These are phyloP conservation scores for Engystomops pustulosus DNA, from an alignment of 2,113 vertebrate genomes.

Conservation along the genomic window DNA sequence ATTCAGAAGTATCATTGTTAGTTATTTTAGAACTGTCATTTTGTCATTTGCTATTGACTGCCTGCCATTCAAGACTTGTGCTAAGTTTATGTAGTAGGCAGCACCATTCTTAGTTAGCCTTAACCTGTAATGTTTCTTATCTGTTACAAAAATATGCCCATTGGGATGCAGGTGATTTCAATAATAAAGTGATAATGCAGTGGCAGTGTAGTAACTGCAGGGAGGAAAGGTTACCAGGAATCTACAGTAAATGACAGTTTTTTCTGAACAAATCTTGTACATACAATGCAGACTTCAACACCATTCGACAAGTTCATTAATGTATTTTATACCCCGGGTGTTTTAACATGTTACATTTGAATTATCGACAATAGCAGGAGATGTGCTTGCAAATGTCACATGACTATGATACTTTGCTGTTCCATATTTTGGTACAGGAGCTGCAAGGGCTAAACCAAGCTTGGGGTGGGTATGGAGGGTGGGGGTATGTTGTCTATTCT, in stretches of 20 bases:
- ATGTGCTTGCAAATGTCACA: constrained; percentile 32
- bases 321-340: constrained; percentile 40
- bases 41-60: constrained; percentile 37
- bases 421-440: constrained; percentile 39
- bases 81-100: constrained; percentile 20
- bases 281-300: constrained; percentile 28
- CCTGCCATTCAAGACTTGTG: constrained; percentile 34
- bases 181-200: background rate
- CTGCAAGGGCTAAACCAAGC: constrained; percentile 37
- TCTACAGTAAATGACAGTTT: constrained; percentile 27
- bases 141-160: background rate
- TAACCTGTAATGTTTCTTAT: constrained; percentile 20
- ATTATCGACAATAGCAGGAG: background rate
- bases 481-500: constrained; percentile 13
- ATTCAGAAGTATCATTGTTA: constrained; percentile 32
- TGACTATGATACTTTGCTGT: constrained; percentile 21
- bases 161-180: background rate
- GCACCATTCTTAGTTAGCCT: constrained; percentile 39
- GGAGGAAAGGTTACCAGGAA: background rate
- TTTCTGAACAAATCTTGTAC: constrained; percentile 13
- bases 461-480: background rate
- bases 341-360: constrained; percentile 10
- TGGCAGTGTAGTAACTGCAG: background rate
- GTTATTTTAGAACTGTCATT: constrained; percentile 42
- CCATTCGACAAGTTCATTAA: background rate